Base-by-base conservation (phyloP, 2,797 vertebrate genomes). In the Betta splendens region DNA sequence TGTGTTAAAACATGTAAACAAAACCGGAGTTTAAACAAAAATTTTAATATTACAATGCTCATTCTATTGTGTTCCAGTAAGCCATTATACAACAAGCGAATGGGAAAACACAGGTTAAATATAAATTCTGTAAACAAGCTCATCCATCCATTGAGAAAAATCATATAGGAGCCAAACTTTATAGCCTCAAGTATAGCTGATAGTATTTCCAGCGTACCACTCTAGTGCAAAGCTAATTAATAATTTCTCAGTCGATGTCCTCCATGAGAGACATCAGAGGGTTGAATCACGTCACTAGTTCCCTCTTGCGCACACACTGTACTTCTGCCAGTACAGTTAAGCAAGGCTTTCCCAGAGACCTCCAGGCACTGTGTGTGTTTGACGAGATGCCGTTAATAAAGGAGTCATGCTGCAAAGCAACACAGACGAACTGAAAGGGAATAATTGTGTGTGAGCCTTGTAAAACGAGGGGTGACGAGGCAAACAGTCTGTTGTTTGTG, bases 191-290 rank as follows among this genome's bases (percentile, higher is more conserved):
- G 76, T 82, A 79, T 77, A 80, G 80, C 76, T 78, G 58, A 79
- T 81, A 82, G 67, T 83, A 86, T 87, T 80, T 85, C 71, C 64
- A 84, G 71, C 74, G 66, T 68, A 71, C 66, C 75, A 80, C 68
- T 85, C 79, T 76, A 83, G 72, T 80, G 78, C 77, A 85, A 75
- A 86, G 84, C 83, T 80, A 87, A 83, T 92, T 90, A 89, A 91
- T 93, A 90, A 90, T 85, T 90, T 86, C 87, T 75, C 72, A 84
- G 56, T 60, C 56, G 76, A 82, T 88, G 82, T 86, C 69, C 80
- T 87, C 81, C 64, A 70, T 74, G 63, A 70, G 72, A 78, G 70
- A 74, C 86, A 78, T 85, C 77, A 84, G 55, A 80, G 64, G 71
- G 66, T 77, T 79, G 74, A 72, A 83, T 63, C 75, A 81, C 69